These are phyloP conservation scores for Machaerirhynchus nigripectus DNA, from an alignment of 2,113 vertebrate genomes.

Conservation along the genomic window DNA sequence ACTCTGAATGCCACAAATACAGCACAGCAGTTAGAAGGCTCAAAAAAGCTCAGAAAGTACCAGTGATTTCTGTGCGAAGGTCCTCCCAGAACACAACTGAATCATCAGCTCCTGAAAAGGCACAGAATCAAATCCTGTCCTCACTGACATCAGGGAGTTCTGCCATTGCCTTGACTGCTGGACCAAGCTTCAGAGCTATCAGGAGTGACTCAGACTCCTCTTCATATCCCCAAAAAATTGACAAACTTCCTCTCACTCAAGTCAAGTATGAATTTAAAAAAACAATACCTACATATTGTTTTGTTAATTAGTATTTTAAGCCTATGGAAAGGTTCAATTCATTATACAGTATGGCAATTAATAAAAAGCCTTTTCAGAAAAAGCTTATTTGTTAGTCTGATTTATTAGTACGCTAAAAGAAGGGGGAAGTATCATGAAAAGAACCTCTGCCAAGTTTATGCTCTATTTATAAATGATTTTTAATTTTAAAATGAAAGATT, in stretches of 20 bases:
- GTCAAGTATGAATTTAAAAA: conserved; percentile 59
- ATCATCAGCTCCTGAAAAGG: conserved; percentile 46
- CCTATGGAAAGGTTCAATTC: background rate
- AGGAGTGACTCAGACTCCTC: conserved; percentile 37
- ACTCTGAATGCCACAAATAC: conserved; percentile 59
- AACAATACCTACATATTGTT: conserved; percentile 40
- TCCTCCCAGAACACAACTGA: conserved; percentile 32
- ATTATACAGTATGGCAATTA: background rate
- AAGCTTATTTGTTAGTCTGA: conserved; percentile 10
- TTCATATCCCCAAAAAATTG: conserved; percentile 59
- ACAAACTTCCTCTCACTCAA: conserved; percentile 42
- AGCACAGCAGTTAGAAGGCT: conserved; percentile 60
- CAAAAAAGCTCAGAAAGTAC: conserved; percentile 63
- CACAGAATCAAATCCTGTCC: conserved; percentile 28
- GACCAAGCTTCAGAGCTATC: conserved; percentile 53
- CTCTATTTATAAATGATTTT: background rate
- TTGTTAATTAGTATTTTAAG: conserved; percentile 20
- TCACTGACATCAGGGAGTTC: conserved; percentile 35
- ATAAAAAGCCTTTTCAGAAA: conserved; percentile 27
- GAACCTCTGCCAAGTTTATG: background rate
- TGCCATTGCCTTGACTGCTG: conserved; percentile 56
- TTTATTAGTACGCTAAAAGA: background rate
- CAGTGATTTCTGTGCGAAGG: conserved; percentile 50
- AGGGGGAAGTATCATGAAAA: background rate
- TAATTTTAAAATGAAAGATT: background rate